phyloP scores from a whole-genome alignment of 92 coral and sea anemone species.

The Hydrozoanthus gracilis region DNA sequence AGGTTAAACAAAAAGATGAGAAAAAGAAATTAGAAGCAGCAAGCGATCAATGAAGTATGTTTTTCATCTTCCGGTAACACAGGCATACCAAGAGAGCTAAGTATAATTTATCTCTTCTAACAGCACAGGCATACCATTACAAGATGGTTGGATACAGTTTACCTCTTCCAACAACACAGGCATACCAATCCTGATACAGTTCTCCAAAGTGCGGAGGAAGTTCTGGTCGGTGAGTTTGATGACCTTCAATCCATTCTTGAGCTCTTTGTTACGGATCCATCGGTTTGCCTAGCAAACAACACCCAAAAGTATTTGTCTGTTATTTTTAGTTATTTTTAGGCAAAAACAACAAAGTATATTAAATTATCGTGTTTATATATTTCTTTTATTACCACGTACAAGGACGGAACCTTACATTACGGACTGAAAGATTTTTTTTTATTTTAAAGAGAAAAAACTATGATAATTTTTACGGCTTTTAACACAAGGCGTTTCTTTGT shows the following conservation, averaged over 20 bases:
- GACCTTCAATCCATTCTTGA: conserved; percentile 95
- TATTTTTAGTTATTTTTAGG: neutral
- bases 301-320: neutral
- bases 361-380: too few species aligned
- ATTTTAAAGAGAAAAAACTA: too few species aligned
- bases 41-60: too few species aligned
- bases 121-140: neutral
- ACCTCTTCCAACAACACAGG: conserved; percentile 97
- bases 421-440: too few species aligned
- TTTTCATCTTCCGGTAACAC: too few species aligned
- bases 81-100: neutral
- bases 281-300: conserved; percentile 82
- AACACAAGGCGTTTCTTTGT: too few species aligned
- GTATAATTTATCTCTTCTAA: neutral
- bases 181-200: conserved; percentile 99
- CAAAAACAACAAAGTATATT: neutral
- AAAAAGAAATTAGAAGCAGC: too few species aligned
- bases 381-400: too few species aligned
- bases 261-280: conserved; percentile 98
- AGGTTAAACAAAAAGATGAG: too few species aligned
- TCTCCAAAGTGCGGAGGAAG: conserved; percentile 97
- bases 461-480: too few species aligned
- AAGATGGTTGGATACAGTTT: neutral
- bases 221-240: conserved; percentile 96
- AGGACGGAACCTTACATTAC: too few species aligned